phyloP scores from a whole-genome alignment of 2,113 vertebrate genomes.

The Irena cyanogastra region DNA sequence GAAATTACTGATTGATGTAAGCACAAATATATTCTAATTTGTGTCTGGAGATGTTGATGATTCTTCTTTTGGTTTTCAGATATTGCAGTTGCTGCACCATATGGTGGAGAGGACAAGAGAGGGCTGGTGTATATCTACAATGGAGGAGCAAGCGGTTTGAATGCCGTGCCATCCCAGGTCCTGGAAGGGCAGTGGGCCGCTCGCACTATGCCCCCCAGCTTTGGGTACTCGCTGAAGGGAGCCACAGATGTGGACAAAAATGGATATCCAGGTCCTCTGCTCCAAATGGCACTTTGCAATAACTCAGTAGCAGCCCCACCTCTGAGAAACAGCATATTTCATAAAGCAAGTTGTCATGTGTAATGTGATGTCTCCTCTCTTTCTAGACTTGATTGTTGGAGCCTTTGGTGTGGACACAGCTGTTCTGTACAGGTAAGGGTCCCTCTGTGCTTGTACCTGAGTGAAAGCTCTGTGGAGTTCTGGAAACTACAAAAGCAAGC shows the following conservation, averaged over 20 bases:
- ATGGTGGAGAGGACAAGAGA: conserved; percentile 81
- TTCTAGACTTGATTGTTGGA: conserved; percentile 90
- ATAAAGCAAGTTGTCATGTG: neutral
- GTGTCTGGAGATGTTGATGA: neutral
- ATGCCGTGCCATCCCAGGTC: conserved; percentile 79
- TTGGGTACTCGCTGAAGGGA: conserved; percentile 92
- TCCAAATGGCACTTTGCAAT: neutral
- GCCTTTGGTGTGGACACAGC: conserved; percentile 94
- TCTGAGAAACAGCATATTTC: neutral
- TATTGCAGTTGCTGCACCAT: conserved; percentile 89
- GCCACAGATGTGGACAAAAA: conserved; percentile 92
- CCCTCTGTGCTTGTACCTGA: neutral
- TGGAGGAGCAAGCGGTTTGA: conserved; percentile 79
- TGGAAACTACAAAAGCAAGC: neutral
- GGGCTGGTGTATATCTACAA: conserved; percentile 95
- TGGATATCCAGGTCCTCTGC: conserved; percentile 87
- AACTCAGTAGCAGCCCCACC: neutral
- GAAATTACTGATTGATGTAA: neutral
- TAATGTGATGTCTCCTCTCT: neutral
- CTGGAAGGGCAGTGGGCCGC: conserved; percentile 90
- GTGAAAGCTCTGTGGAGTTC: neutral
- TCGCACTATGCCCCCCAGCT: conserved; percentile 89
- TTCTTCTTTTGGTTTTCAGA: conserved; percentile 67
- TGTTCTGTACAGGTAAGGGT: conserved; percentile 87
- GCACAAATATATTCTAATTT: neutral